These are phyloP conservation scores for Puntigrus tetrazona DNA, from an alignment of 2,113 vertebrate genomes.

Conservation along the genomic window DNA sequence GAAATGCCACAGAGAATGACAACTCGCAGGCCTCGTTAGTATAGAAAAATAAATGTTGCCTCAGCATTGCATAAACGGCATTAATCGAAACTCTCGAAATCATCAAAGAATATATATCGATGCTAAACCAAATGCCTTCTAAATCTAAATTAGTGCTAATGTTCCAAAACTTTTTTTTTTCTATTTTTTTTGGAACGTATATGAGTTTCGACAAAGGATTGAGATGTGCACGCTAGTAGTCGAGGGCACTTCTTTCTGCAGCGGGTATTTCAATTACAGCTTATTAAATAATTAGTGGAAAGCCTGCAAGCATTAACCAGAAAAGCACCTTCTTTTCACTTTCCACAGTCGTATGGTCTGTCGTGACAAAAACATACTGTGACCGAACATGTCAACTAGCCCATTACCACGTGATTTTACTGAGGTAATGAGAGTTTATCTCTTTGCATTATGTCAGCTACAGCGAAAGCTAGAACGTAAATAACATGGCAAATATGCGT, in stretches of 20 bases:
- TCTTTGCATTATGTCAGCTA: not conserved
- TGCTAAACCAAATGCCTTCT: not conserved
- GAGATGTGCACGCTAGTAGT: not conserved
- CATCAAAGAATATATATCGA: not conserved
- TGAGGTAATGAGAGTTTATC: constrained; percentile 17
- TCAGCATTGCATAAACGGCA: constrained; percentile 53
- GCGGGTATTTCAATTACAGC: constrained; percentile 3
- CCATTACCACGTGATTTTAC: constrained; percentile 13
- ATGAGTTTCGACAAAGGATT: not conserved
- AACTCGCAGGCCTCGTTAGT: constrained; percentile 2
- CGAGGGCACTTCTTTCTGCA: constrained; percentile 26
- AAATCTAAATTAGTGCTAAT: not conserved
- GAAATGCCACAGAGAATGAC: constrained; percentile 15
- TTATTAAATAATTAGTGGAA: constrained; percentile 32
- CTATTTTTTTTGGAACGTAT: not conserved
- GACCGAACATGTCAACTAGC: not conserved
- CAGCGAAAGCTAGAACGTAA: not conserved
- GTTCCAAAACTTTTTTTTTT: not conserved
- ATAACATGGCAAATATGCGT: constrained; percentile 5
- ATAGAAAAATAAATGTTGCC: constrained; percentile 60
- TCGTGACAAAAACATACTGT: constrained; percentile 14
- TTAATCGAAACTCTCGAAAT: constrained; percentile 34
- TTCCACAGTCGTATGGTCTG: constrained; percentile 51
- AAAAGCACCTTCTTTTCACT: constrained; percentile 42
- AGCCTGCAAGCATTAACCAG: constrained; percentile 29